Base-by-base conservation (phyloP, 2,113 vertebrate species). In the Athene cunicularia region DNA sequence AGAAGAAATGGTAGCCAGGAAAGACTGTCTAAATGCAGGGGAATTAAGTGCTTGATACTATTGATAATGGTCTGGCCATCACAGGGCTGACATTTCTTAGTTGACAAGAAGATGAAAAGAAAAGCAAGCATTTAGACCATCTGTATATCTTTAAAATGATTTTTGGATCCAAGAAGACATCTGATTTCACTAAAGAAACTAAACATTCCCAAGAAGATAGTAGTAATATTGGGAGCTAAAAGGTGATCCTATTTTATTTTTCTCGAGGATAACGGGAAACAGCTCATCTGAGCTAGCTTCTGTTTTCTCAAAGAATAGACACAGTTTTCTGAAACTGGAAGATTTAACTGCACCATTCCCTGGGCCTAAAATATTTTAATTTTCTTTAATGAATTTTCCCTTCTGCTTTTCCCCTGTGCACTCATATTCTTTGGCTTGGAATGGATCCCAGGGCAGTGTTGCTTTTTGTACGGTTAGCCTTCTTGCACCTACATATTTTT, bases 171-270 rank as follows among this genome's bases (percentile, higher is more conserved):
- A 50, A 70, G 59, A 74, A 33, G 80, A 86, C 95, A 97, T 94
- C 86, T 96, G 94, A 96, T 96, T 95, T 88, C 94, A 74, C 58
- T 93, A 83, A 95, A 67, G 74, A 73, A 96, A 62, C 66, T 47
- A 73, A 86, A 93, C 43, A 62, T 95, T 94, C 85, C 53, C 64
- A 74, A 91, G 90, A 60, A 96, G 87, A 92, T 52, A 84, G 72
- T 41, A 49, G 86, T 84, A 90, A 90, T 86, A 70, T 79, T 0
- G 5, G 28, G 10, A 95, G 72, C 55, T 94, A 60, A 93, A 87
- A 92, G 60, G 56, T 85, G 90, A 86, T 95, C 72, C 74, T 82
- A 1, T 67, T 95, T 90, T 85, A 76, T 62, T 79, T 92, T 94
- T 49, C 77, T 88, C 7, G n/a, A 77, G 79, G 37, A 75, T 93